Evolutionary conservation across 1,140 invertebrate species (phyloP).

Genomic region (Hesperophylax magnus): DNA sequence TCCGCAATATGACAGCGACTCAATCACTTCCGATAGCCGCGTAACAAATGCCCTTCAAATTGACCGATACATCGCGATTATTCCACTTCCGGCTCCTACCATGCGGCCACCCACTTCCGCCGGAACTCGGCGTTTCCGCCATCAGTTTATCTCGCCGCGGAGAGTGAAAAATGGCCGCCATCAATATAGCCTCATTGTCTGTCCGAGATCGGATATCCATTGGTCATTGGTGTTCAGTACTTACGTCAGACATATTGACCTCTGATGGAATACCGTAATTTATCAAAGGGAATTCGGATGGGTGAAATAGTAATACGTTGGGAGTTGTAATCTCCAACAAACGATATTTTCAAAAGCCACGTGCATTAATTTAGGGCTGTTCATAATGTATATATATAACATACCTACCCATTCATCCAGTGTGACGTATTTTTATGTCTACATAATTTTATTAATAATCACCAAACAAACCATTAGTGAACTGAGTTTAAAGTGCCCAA

Average conservation of each 20-base stretch:
- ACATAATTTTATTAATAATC: too few species aligned
- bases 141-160: constrained; percentile 39
- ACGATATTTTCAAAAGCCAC: too few species aligned
- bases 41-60: constrained; percentile 41
- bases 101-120: not conserved
- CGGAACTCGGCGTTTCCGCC: constrained; percentile 25
- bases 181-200: constrained; percentile 49
- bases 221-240: constrained; percentile 26
- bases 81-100: constrained; percentile 12
- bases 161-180: constrained; percentile 51
- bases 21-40: not conserved
- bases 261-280: constrained; percentile 48
- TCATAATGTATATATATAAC: too few species aligned
- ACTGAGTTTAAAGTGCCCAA: too few species aligned
- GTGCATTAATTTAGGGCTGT: too few species aligned
- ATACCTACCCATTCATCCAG: too few species aligned
- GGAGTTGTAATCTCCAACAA: too few species aligned
- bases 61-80: constrained; percentile 39
- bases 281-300: constrained; percentile 35
- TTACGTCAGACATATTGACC: constrained; percentile 42
- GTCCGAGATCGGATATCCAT: constrained; percentile 37
- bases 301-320: not conserved
- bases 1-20: not conserved
- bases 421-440: too few species aligned
- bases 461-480: too few species aligned